These are phyloP conservation scores for Campylomormyrus numenius DNA, from an alignment of 2,113 vertebrate genomes.

Conservation along the genomic window DNA sequence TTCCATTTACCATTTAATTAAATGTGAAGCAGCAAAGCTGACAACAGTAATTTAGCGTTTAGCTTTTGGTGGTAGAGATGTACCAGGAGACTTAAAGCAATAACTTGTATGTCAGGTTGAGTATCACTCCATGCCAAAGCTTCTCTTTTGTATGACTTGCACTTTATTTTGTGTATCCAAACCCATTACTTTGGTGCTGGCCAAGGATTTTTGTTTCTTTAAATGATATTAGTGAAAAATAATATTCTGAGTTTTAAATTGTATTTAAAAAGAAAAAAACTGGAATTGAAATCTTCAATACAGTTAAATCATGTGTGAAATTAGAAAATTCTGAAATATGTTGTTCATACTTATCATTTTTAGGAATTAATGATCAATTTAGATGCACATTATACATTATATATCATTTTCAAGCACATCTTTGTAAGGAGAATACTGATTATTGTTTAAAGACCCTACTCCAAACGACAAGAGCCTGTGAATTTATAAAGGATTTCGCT, in stretches of 20 bases:
- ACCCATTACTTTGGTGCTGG: neutral
- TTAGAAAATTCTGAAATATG: slow-evolving; percentile 16
- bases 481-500: neutral
- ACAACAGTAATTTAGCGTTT: neutral
- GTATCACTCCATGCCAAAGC: neutral
- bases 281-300: slow-evolving; percentile 10
- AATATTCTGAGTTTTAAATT: neutral
- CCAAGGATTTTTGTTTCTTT: neutral
- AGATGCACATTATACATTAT: slow-evolving; percentile 11
- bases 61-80: neutral
- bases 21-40: neutral
- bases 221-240: neutral
- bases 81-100: neutral
- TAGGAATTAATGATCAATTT: slow-evolving; percentile 15
- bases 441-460: neutral
- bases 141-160: neutral
- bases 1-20: neutral
- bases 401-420: neutral
- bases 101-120: neutral
- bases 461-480: neutral
- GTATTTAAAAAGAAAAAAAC: neutral
- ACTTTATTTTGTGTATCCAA: neutral
- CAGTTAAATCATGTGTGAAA: slow-evolving; percentile 25
- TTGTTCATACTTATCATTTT: slow-evolving; percentile 14
- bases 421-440: neutral